Percentiles rank a stretch among this genome's conserved stretches.
phyloP scores from a whole-genome alignment of 2,888 invertebrate genomes.

The Ormyrus labotus region DNA sequence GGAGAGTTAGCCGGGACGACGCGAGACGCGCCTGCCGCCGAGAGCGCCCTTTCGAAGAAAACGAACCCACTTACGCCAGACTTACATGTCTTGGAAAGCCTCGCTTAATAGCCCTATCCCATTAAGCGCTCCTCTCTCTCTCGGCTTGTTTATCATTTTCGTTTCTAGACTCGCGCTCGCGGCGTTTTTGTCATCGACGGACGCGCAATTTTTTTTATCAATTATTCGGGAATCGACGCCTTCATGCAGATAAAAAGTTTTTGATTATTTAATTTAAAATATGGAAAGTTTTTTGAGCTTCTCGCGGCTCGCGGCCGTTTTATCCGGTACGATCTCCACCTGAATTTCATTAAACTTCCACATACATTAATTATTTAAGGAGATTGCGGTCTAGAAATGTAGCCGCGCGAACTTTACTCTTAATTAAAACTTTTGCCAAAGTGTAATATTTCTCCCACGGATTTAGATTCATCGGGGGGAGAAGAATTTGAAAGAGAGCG shows the following conservation, averaged over 20 bases:
- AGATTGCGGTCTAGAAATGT: background rate
- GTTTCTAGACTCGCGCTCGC: too few relatives aligned
- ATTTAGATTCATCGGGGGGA: too few relatives aligned
- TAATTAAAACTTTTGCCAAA: background rate
- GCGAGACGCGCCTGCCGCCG: background rate
- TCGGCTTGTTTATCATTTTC: background rate
- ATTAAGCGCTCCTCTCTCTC: background rate
- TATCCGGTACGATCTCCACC: too few relatives aligned
- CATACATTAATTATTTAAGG: too few relatives aligned
- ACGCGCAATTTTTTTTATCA: conserved; percentile 12
- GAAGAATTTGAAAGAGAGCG: too few relatives aligned
- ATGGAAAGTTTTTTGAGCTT: too few relatives aligned
- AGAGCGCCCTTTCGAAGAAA: conserved; percentile 12
- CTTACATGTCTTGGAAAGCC: background rate
- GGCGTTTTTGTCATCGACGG: background rate
- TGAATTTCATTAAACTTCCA: background rate
- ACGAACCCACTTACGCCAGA: conserved; percentile 16
- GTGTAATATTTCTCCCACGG: background rate
- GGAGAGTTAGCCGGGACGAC: background rate
- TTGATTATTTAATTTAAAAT: too few relatives aligned
- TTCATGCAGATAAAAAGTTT: too few relatives aligned
- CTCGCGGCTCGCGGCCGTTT: too few relatives aligned
- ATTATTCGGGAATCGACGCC: background rate
- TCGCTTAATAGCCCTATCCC: conserved; percentile 16
- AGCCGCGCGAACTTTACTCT: background rate